Evolutionary conservation across 2,888 invertebrate species (phyloP).

Genomic region (Pomacea canaliculata): DNA sequence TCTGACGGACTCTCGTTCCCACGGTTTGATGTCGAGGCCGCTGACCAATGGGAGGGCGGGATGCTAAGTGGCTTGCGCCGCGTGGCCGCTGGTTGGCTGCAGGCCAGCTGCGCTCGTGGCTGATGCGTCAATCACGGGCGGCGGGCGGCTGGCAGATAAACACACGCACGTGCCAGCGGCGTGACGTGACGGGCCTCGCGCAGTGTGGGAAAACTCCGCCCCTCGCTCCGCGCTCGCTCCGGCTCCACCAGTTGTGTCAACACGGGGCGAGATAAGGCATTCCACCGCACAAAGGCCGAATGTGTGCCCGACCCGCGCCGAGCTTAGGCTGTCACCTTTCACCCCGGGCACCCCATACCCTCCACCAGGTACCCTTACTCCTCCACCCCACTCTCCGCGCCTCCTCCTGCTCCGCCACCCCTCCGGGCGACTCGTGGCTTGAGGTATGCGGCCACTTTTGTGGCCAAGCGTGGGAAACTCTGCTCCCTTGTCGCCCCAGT

Average conservation of each 20-base stretch:
- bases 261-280: constrained; percentile 25
- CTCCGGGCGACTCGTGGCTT: constrained; percentile 13
- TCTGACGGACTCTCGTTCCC: constrained; percentile 55
- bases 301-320: constrained; percentile 6
- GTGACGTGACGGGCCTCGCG: constrained; percentile 48
- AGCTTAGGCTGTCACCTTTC: neutral
- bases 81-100: constrained; percentile 38
- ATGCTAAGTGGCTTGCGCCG: constrained; percentile 37
- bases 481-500: constrained; percentile 6
- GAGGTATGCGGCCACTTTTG: constrained; percentile 25
- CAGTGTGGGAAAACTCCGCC: constrained; percentile 65
- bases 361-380: neutral
- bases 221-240: constrained; percentile 23
- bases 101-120: constrained; percentile 44
- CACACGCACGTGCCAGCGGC: constrained; percentile 52
- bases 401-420: neutral
- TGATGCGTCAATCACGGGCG: constrained; percentile 22
- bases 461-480: constrained; percentile 21
- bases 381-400: neutral
- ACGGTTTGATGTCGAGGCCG: constrained; percentile 54
- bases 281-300: constrained; percentile 18
- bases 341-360: neutral
- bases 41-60: constrained; percentile 48
- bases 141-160: constrained; percentile 41
- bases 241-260: constrained; percentile 22